Percentiles rank a stretch among this genome's conserved stretches.
Evolutionary conservation across 1,140 invertebrate genomes (phyloP).

Genomic region (Bemisia tabaci): DNA sequence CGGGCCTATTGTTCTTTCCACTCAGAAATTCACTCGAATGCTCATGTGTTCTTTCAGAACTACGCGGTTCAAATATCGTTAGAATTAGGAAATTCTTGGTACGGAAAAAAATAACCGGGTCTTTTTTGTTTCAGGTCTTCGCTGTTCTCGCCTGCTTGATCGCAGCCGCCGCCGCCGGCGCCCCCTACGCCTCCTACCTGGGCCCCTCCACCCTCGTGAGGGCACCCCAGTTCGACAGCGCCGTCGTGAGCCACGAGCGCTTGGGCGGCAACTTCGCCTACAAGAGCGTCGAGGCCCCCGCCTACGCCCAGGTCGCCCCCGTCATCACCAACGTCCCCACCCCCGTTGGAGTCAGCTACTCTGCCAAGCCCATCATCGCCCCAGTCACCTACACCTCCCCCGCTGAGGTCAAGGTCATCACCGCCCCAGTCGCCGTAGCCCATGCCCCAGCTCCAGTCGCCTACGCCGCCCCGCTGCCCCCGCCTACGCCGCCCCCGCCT

Average conservation of each 20-base stretch:
- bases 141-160: neutral
- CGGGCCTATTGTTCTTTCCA: too few species aligned
- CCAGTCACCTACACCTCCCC: conserved; percentile 9
- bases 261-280: conserved; percentile 41
- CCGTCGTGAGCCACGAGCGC: conserved; percentile 36
- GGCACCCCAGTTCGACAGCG: conserved; percentile 36
- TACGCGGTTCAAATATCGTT: too few species aligned
- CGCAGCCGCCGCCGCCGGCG: conserved; percentile 6
- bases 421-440: conserved; percentile 8
- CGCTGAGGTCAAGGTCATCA: conserved; percentile 1
- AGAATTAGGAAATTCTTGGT: too few species aligned
- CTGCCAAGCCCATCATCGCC: conserved; percentile 17
- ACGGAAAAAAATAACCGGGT: too few species aligned
- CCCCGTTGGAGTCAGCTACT: conserved; percentile 24
- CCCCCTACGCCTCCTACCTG: conserved; percentile 12
- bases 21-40: too few species aligned
- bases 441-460: conserved; percentile 4
- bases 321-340: conserved; percentile 26
- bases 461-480: conserved; percentile 8
- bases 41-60: too few species aligned
- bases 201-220: conserved; percentile 30
- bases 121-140: neutral
- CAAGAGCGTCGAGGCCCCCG: conserved; percentile 37
- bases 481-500: too few species aligned
- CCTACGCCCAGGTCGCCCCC: conserved; percentile 34